Evolutionary conservation across 2,113 vertebrate genomes (phyloP), one percentile per base, ranked within the genome.

Genomic region (Takifugu flavidus): DNA sequence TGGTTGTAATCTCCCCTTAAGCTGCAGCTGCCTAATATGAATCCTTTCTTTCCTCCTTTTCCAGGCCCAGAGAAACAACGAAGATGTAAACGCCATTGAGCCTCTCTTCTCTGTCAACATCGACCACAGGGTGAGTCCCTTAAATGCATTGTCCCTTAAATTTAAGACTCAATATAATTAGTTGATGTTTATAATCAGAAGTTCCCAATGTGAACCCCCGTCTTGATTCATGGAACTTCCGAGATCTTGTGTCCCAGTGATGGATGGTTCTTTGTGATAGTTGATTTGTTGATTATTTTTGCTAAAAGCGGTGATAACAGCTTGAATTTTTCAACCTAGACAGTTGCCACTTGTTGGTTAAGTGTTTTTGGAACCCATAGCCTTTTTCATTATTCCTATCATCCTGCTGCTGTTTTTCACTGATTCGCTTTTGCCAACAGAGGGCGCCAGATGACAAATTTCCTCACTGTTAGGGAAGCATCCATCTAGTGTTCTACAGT

Each of bases 31-130:
- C 8, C 34, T 26, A 20, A 2, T 63, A 12, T 76, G 4, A 0
- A 25, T 69, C 6, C 1, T 7, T n/a, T 5, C n/a, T 0, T 11
- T 67, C 11, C 1, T 62, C 20, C 55, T 2, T n/a, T 69, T 77
- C 10, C 72, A 97, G 95, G 94, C 95, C 31, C 95, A 97, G 72
- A 94, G 95, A 65, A 97, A 95, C 83, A 94, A 95, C 0, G 94
- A 96, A 77, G 94, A 96, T 3, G 53, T 94, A 0, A 94, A 93
- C 0, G 50, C 86, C 54, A 95, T 95, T 77, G 80, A 91, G 14
- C 94, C 95, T 14, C 91, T 97, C 14, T 97, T 97, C 81, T 91
- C 91, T 0, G 93, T 95, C 77, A 92, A 89, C 4, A 93, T 96
- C 52, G 94, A 95, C 75, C 94, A 97, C 82, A 86, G 94, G 87